These are phyloP conservation scores for Incurvaria masculella DNA, from an alignment of 2,888 invertebrate species.

Conservation along the genomic window DNA sequence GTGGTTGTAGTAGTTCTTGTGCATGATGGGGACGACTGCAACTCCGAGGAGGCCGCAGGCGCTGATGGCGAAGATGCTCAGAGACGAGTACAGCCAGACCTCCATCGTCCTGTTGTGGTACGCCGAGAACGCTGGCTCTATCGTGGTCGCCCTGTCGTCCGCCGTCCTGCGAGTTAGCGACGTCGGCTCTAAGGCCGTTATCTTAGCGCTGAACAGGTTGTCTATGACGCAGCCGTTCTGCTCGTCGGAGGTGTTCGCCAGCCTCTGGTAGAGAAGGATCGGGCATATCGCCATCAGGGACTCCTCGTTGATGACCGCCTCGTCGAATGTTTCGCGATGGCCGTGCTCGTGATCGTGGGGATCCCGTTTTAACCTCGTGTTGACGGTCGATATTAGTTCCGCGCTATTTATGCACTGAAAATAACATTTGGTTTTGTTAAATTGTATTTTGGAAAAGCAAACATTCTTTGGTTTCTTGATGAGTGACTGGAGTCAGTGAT, in stretches of 20 bases:
- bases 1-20: slow-evolving; percentile 82
- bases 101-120: slow-evolving; percentile 35
- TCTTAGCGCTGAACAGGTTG: slow-evolving; percentile 21
- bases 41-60: slow-evolving; percentile 85
- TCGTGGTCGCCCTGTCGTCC: slow-evolving; percentile 21
- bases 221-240: slow-evolving; percentile 56
- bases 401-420: slow-evolving; percentile 50
- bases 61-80: slow-evolving; percentile 81
- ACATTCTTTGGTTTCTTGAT: too few species aligned
- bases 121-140: too few species aligned
- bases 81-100: slow-evolving; percentile 83
- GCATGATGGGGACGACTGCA: slow-evolving; percentile 89
- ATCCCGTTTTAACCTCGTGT: slow-evolving; percentile 36
- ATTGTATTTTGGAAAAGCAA: slow-evolving; percentile 8
- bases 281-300: slow-evolving; percentile 61
- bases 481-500: too few species aligned
- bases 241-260: slow-evolving; percentile 52
- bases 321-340: slow-evolving; percentile 23
- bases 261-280: slow-evolving; percentile 63
- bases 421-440: slow-evolving; percentile 3
- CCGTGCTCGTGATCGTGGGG: slow-evolving; percentile 23
- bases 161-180: slow-evolving; percentile 20
- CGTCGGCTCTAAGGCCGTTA: slow-evolving; percentile 16
- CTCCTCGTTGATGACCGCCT: slow-evolving; percentile 26
- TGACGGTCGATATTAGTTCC: slow-evolving; percentile 41